Percentiles rank a stretch among this genome's conserved stretches.
These are phyloP conservation scores for Porites divaricata DNA, from an alignment of 92 coral and sea anemone genomes.

Conservation along the genomic window DNA sequence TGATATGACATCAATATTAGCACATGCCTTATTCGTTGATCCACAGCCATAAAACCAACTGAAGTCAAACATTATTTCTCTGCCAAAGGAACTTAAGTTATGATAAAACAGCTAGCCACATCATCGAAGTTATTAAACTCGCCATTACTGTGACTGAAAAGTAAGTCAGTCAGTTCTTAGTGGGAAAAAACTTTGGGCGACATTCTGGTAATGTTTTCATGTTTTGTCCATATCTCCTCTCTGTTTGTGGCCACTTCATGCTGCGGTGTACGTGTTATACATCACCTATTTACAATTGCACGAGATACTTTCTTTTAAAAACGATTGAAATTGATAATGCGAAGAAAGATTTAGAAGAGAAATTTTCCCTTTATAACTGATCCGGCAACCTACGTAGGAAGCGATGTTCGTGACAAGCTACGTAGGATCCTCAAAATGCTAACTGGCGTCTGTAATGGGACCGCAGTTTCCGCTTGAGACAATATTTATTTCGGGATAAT, in stretches of 20 bases:
- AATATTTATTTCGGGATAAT: background rate
- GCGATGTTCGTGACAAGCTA: slow-evolving; percentile 7
- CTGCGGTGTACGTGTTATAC: background rate
- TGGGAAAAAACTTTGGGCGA: too few species aligned
- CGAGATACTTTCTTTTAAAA: background rate
- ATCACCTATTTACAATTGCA: too few species aligned
- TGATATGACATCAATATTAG: background rate
- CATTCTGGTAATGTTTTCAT: too few species aligned
- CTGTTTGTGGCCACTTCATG: background rate
- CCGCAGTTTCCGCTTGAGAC: slow-evolving; percentile 25
- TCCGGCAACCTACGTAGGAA: background rate
- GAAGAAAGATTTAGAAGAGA: background rate
- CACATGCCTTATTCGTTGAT: background rate
- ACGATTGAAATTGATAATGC: slow-evolving; percentile 7
- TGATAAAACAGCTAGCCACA: too few species aligned
- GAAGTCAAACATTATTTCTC: background rate
- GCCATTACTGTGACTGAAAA: too few species aligned
- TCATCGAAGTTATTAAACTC: too few species aligned
- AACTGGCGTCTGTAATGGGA: slow-evolving; percentile 10
- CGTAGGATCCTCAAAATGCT: background rate
- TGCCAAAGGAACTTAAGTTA: too few species aligned
- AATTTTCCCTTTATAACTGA: background rate
- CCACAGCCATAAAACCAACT: background rate
- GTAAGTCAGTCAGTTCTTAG: too few species aligned
- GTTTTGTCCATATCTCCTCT: too few species aligned